Percentiles rank a stretch among this genome's conserved stretches.
phyloP scores from a whole-genome alignment of 2,888 invertebrate species.

The Emmelina monodactyla region DNA sequence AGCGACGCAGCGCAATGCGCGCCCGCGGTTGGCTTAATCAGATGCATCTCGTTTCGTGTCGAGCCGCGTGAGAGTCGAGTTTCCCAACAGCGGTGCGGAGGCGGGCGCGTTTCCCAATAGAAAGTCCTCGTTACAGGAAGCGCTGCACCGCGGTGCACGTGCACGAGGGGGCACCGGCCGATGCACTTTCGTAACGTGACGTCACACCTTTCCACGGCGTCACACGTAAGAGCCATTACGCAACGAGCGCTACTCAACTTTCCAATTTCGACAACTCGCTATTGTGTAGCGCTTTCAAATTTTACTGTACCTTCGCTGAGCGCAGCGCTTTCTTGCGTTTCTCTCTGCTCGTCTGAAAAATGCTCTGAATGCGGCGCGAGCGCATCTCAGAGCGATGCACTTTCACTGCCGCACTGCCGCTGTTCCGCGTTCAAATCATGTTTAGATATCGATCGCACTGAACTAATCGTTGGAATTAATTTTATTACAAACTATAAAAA shows the following conservation, averaged over 20 bases:
- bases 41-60: slow-evolving; percentile 50
- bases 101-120: slow-evolving; percentile 53
- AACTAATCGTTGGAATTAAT: no score
- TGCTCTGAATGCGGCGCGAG: slow-evolving; percentile 46
- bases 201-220: slow-evolving; percentile 57
- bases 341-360: slow-evolving; percentile 57
- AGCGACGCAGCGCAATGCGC: slow-evolving; percentile 34
- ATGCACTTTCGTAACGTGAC: slow-evolving; percentile 66
- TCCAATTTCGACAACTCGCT: slow-evolving; percentile 66
- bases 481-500: no score
- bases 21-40: slow-evolving; percentile 43
- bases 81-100: slow-evolving; percentile 44
- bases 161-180: slow-evolving; percentile 49
- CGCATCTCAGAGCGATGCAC: slow-evolving; percentile 48
- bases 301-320: slow-evolving; percentile 53
- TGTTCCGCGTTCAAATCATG: slow-evolving; percentile 34
- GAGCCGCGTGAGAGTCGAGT: slow-evolving; percentile 47
- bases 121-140: slow-evolving; percentile 62
- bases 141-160: slow-evolving; percentile 32
- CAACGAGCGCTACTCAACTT: slow-evolving; percentile 61
- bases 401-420: no score
- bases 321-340: slow-evolving; percentile 58
- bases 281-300: slow-evolving; percentile 67
- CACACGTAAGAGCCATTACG: slow-evolving; percentile 61
- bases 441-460: no score